phyloP scores from a whole-genome alignment of 2,113 vertebrate species.

The Struthidea cinerea region DNA sequence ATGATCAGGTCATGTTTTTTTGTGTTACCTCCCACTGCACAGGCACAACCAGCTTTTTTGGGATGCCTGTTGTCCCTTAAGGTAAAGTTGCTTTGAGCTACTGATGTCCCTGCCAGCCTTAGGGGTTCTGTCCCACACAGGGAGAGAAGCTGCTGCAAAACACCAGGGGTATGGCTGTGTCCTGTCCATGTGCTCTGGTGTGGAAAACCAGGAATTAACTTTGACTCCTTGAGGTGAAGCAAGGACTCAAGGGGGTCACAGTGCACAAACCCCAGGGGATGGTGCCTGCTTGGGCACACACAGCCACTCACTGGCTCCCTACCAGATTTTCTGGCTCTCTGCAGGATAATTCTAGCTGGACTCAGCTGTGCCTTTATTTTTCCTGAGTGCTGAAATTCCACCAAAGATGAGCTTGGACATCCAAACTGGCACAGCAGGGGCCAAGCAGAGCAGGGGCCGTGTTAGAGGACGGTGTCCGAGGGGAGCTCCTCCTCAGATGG shows the following conservation, averaged over 20 bases:
- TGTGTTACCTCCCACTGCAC: not conserved
- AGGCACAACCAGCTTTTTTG: not conserved
- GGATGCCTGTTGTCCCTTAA: not conserved
- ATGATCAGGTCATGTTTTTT: accelerated
- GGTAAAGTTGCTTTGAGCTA: not conserved
- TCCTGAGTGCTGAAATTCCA: not conserved
- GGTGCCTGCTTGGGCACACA: not conserved
- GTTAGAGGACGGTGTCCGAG: not conserved
- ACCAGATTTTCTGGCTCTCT: not conserved
- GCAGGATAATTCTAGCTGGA: not conserved
- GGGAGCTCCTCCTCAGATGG: not conserved
- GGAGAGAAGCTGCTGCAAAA: not conserved
- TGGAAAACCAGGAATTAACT: not conserved
- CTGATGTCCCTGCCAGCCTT: not conserved
- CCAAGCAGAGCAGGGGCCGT: not conserved
- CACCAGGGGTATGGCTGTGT: not conserved
- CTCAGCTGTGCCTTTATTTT: not conserved
- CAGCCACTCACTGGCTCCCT: not conserved
- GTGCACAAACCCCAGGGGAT: not conserved
- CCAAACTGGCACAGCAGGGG: not conserved
- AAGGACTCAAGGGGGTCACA: not conserved
- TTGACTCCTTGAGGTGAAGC: not conserved
- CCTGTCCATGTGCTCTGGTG: accelerated
- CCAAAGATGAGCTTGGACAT: not conserved
- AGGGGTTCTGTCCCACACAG: not conserved